A percentile compares a stretch with the other conserved stretches of the same genome.
phyloP scores from a whole-genome alignment of 2,888 invertebrate genomes.

The Polylopha cassiicola region DNA sequence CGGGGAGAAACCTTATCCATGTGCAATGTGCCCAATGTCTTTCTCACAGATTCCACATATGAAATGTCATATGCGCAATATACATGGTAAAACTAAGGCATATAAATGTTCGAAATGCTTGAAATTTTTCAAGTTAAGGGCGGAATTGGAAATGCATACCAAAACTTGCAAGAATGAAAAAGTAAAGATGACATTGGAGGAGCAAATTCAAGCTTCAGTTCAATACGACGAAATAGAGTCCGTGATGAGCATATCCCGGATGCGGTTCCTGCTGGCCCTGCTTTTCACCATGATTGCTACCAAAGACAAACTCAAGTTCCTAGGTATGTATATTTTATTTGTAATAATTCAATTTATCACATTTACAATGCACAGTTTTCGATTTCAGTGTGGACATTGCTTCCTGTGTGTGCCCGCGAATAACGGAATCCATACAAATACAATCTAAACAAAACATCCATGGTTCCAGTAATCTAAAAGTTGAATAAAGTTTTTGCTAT shows the following conservation, averaged over 20 bases:
- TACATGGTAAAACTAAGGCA: conserved; percentile 87
- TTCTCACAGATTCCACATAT: conserved; percentile 91
- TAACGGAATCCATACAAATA: conserved; percentile 51
- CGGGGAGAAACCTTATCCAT: conserved; percentile 89
- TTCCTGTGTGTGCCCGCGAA: conserved; percentile 68
- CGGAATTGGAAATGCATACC: conserved; percentile 81
- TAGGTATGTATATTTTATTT: conserved; percentile 80
- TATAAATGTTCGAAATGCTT: conserved; percentile 86
- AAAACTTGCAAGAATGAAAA: conserved; percentile 63
- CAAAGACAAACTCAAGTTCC: conserved; percentile 84
- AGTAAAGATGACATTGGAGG: conserved; percentile 41
- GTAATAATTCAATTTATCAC: conserved; percentile 33
- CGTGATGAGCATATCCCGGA: conserved; percentile 82
- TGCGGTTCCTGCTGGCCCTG: conserved; percentile 88
- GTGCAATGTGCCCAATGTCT: conserved; percentile 82
- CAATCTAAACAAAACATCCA: conserved; percentile 25
- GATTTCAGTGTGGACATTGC: conserved; percentile 57
- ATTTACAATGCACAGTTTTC: conserved; percentile 54
- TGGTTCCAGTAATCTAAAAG: conserved; percentile 22
- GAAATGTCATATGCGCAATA: conserved; percentile 91
- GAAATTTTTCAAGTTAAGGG: conserved; percentile 86
- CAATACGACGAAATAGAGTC: conserved; percentile 61
- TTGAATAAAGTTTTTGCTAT: conserved; percentile 21
- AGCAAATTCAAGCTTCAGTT: conserved; percentile 42
- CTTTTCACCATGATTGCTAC: conserved; percentile 89